phyloP scores from a whole-genome alignment of 1,140 invertebrate genomes.

The Acromyrmex echinatior region DNA sequence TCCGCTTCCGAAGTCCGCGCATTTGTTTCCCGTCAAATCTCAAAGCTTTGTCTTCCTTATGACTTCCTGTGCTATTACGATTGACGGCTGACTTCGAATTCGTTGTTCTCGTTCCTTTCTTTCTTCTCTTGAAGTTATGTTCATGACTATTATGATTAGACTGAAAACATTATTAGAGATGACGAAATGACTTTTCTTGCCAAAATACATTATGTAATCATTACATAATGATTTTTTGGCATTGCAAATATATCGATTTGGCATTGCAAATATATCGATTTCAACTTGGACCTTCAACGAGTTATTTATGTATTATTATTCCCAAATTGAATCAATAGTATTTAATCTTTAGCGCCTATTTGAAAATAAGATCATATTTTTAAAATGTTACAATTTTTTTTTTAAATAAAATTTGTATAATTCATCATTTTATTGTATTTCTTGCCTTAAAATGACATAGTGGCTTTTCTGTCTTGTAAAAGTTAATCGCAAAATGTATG shows the following conservation, averaged over 20 bases:
- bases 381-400: no score
- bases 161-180: slow-evolving; percentile 23
- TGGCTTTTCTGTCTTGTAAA: no score
- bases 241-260: not conserved
- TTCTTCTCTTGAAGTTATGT: slow-evolving; percentile 27
- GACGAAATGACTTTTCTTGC: not conserved
- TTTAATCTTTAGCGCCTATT: not conserved
- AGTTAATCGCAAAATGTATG: not conserved
- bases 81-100: not conserved
- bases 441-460: no score
- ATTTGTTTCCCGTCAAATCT: slow-evolving; percentile 50
- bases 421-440: no score
- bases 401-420: no score
- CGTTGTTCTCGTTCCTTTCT: not conserved
- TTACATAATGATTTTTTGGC: not conserved
- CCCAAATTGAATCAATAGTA: not conserved
- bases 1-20: slow-evolving; percentile 46
- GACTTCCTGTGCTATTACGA: slow-evolving; percentile 19
- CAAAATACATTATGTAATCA: slow-evolving; percentile 31
- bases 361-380: not conserved
- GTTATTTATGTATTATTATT: not conserved
- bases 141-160: not conserved
- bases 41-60: slow-evolving; percentile 49
- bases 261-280: not conserved
- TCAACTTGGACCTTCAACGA: not conserved